Base-by-base conservation (phyloP, 2,888 invertebrate species). In the Xestoiulus laeticollis region DNA sequence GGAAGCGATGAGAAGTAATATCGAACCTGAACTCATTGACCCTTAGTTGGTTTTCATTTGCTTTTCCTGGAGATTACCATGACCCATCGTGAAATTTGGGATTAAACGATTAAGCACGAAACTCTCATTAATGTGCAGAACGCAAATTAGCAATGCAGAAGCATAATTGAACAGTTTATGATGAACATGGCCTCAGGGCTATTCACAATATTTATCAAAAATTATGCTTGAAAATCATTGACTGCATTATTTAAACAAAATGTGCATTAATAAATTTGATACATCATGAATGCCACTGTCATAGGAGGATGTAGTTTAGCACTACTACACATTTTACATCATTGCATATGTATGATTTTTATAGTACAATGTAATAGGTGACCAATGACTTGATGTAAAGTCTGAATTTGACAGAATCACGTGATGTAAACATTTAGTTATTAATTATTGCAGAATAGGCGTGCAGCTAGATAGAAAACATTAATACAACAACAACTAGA, bases 31-130 rank as follows among this genome's bases (percentile, higher is more conserved):
- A 68, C 68, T 68, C 68, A 68, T 68, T 68, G 68, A 68, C 68
- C 68, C 68, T 22, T 22, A 68, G 68, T 68, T 68, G 68, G 26
- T 68, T 68, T 68, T 68, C 68, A 68, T 22, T 68, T 68, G 22
- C 68, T 22, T 6, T 68, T 68, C 22, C 5, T 26, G n/a, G 68
- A 4, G n/a, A 68, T 68, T 68, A 68, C 2, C 26, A 10, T 26
- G 68, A 68, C 68, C 68, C 26, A 53, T 1, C 22, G 68, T 22
- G 10, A 22, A 68, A 68, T 68, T 68, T 22, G 68, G 68, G 68
- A 68, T 68, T 68, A 68, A 68, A 26, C 68, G 68, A 68, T 68
- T 68, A 68, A 68, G 68, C 68, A 68, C 68, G 68, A 68, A 68
- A 68, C 68, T 68, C 53, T 19, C 59, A 68, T 68, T 68, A 68